A percentile compares a stretch with the other conserved stretches of the same genome.
Evolutionary conservation across 2,113 vertebrate species (phyloP).

Genomic region (Perca schrenkii): DNA sequence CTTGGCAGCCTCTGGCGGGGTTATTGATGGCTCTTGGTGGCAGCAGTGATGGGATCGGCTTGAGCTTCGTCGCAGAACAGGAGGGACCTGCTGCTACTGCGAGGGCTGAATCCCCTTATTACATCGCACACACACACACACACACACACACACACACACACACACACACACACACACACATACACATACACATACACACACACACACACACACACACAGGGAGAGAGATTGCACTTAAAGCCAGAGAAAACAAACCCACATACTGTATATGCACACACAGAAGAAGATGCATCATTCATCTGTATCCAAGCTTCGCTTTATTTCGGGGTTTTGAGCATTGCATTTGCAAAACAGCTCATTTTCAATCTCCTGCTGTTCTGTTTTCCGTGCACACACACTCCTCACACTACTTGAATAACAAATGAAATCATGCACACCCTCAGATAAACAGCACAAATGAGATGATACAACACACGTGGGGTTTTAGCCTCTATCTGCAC

Average conservation of each 20-base stretch:
- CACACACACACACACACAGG: too few relatives aligned
- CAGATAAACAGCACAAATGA: slow-evolving; percentile 32
- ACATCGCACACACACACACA: slow-evolving; percentile 8
- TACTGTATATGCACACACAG: neutral
- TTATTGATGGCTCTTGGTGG: slow-evolving; percentile 71
- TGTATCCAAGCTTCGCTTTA: neutral
- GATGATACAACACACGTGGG: neutral
- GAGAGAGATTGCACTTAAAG: neutral
- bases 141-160: too few relatives aligned
- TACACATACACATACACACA: too few relatives aligned
- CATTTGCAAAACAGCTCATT: neutral
- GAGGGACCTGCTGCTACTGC: slow-evolving; percentile 34
- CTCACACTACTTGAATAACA: slow-evolving; percentile 32
- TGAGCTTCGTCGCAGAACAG: slow-evolving; percentile 36
- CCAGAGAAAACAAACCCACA: slow-evolving; percentile 32
- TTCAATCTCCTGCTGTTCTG: neutral
- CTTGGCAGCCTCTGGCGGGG: slow-evolving; percentile 38
- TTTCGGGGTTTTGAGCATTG: neutral
- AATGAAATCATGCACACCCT: slow-evolving; percentile 20
- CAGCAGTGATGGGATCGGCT: slow-evolving; percentile 62
- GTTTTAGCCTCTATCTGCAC: slow-evolving; percentile 8
- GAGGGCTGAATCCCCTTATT: slow-evolving; percentile 29
- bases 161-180: too few relatives aligned
- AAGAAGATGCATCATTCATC: neutral
- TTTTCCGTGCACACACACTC: neutral